phyloP scores from a whole-genome alignment of 2,113 vertebrate species.

The Dicerorhinus sumatrensis region DNA sequence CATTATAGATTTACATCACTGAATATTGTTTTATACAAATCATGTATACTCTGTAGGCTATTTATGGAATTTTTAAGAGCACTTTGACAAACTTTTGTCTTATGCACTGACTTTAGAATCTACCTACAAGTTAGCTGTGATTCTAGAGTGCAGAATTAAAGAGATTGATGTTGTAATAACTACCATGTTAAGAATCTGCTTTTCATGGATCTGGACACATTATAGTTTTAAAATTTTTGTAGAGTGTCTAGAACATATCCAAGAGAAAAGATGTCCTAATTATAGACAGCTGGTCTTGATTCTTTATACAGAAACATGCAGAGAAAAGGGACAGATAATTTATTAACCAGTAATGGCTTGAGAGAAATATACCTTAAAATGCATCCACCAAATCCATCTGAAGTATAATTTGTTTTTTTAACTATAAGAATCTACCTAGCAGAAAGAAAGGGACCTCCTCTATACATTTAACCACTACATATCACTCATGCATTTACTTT shows the following conservation, averaged over 20 bases:
- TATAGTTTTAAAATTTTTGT: not conserved
- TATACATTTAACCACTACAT: not conserved
- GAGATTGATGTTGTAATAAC: not conserved
- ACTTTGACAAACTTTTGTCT: not conserved
- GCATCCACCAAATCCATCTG: not conserved
- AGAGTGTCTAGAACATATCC: not conserved
- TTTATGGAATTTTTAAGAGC: not conserved
- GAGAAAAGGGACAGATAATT: not conserved
- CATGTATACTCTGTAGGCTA: not conserved
- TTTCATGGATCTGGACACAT: not conserved
- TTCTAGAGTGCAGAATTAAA: not conserved
- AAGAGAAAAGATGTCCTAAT: not conserved
- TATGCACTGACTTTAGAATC: not conserved
- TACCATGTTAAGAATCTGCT: not conserved
- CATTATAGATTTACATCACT: not conserved
- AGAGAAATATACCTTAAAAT: not conserved
- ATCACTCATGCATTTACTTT: not conserved
- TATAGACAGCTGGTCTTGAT: not conserved
- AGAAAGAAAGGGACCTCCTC: not conserved
- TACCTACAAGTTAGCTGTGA: not conserved
- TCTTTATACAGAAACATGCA: not conserved
- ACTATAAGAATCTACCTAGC: not conserved
- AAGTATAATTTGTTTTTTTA: not conserved
- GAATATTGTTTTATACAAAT: not conserved
- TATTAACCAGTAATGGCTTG: not conserved